A percentile compares a stretch with the other conserved stretches of the same genome.
Conservation (phyloP, 2,797 vertebrate genomes). For the Discoglossus pictus region DNA sequence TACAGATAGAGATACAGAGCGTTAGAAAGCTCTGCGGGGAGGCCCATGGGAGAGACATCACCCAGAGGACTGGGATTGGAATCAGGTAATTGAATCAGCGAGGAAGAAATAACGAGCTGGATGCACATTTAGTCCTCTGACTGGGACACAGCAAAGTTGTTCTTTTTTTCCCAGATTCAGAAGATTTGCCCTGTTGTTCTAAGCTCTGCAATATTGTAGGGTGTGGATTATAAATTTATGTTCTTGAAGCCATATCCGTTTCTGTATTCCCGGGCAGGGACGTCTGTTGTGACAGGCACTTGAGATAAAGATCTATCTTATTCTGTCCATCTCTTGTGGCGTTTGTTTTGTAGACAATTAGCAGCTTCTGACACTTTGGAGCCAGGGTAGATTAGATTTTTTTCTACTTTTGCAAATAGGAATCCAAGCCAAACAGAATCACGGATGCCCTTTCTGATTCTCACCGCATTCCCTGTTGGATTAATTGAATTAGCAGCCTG, state of each 20-base stretch:
- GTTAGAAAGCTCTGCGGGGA: constrained; percentile 42
- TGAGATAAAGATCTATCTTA: too few relatives aligned
- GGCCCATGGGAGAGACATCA: constrained; percentile 49
- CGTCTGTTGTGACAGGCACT: too few relatives aligned
- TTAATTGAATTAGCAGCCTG: constrained; percentile 40
- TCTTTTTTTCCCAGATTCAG: constrained; percentile 45
- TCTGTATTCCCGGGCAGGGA: too few relatives aligned
- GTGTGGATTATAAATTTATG: too few relatives aligned
- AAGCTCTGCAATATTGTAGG: constrained; percentile 13
- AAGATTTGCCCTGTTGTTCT: constrained; percentile 26
- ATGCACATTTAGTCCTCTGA: constrained; percentile 45
- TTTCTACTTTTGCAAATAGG: constrained; percentile 3
- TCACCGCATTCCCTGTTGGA: constrained; percentile 22
- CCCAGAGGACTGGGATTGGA: constrained; percentile 39
- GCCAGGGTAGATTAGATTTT: too few relatives aligned
- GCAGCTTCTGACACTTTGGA: too few relatives aligned
- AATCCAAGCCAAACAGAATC: neutral
- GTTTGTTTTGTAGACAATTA: too few relatives aligned
- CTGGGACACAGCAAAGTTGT: constrained; percentile 18
- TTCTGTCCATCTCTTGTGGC: too few relatives aligned
- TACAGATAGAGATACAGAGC: constrained; percentile 27
- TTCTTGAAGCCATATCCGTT: too few relatives aligned
- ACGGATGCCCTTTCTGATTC: constrained; percentile 4
- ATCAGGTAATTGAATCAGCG: constrained; percentile 53
- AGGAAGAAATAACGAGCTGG: constrained; percentile 33